Evolutionary conservation across 2,113 vertebrate genomes (phyloP), one percentile per base, ranked within the genome.

Genomic region (Phalacrocorax brasilianus): DNA sequence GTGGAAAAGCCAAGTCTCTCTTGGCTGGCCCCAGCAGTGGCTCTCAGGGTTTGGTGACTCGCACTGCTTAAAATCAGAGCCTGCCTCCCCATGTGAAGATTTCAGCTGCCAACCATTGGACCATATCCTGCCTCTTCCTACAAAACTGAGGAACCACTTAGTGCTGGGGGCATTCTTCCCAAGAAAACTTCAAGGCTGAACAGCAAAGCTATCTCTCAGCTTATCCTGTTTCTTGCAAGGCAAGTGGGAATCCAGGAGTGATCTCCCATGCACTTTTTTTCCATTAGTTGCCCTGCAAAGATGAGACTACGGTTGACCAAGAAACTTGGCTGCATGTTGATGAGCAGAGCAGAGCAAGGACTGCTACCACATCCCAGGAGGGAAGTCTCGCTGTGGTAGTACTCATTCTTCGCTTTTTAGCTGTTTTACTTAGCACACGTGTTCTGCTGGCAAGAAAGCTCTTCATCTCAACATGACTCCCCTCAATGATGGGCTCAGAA

Each of bases 231-330:
- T 30, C 76, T 38, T 93, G 40, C 71, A 79, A 65, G 49, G 12
- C 1, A 2, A 68, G 28, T 33, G 53, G 58, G 20, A 65, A 26
- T 14, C 38, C 88, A 76, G 49, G 63, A 62, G 23, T 21, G 38
- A 65, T 61, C n/a, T 52, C 66, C 58, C 47, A 24, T 14, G 47
- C 8, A 7, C n/a, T 63, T 2, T 18, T 83, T 71, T 79, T 59
- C 65, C 59, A 45, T 68, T 32, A 38, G 10, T 12, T 45, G 2
- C 55, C 65, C 74, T 70, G 59, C 70, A 85, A 52, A 75, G 30
- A 56, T 55, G 45, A 81, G 40, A 6, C 17, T 32, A 6, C 2
- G 3, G 32, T 2, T 85, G 83, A 22, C 53, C 0, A 0, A 74
- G 85, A 65, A 42, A 35, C n/a, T 68, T 35, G 40, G 49, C 63